Conservation (phyloP, 2,113 vertebrate species). For the Lasiurus cinereus region DNA sequence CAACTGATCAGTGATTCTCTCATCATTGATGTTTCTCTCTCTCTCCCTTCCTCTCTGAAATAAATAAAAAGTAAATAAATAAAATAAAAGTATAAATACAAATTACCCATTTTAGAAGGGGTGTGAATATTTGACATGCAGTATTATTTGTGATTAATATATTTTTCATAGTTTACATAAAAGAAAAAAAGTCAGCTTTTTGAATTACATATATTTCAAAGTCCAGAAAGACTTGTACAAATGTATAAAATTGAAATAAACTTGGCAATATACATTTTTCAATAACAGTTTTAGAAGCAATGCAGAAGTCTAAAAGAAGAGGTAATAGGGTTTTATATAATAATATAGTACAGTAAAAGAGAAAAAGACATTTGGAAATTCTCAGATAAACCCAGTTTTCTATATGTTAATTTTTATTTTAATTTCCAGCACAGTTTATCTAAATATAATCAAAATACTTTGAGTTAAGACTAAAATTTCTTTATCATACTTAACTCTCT, state of each 20-base stretch:
- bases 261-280: neutral
- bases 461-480: neutral
- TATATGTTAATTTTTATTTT: neutral
- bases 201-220: neutral
- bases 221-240: neutral
- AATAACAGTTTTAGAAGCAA: constrained; percentile 1
- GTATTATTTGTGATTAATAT: constrained; percentile 6
- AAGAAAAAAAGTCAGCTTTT: neutral
- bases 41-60: too few relatives aligned
- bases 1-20: too few relatives aligned
- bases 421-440: neutral
- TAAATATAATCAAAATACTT: neutral
- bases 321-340: neutral
- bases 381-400: neutral
- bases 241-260: neutral
- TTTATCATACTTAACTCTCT: neutral
- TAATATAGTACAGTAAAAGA: neutral
- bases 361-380: neutral
- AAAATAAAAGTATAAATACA: neutral
- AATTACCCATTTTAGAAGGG: neutral
- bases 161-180: constrained; percentile 25
- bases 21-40: too few relatives aligned
- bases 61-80: too few relatives aligned
- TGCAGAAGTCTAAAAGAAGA: neutral
- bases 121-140: neutral